phyloP scores from a whole-genome alignment of 2,797 vertebrate species.

The Triplophysa bombifrons region DNA sequence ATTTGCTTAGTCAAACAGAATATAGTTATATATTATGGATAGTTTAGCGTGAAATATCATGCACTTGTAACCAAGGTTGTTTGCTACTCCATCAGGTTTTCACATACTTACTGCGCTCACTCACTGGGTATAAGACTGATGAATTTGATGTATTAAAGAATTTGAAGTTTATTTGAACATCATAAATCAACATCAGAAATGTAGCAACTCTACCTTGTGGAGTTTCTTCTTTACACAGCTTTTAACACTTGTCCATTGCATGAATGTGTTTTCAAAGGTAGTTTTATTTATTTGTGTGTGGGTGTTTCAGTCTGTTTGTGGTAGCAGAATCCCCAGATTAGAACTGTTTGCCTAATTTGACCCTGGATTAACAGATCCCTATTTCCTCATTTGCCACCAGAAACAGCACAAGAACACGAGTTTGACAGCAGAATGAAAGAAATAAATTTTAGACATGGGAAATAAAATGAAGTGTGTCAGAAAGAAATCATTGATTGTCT shows the following conservation, averaged over 20 bases:
- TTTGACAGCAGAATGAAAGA: neutral
- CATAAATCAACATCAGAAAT: neutral
- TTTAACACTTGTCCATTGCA: slow-evolving; percentile 18
- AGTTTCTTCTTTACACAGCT: neutral
- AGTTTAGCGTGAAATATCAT: no score
- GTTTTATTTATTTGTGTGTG: slow-evolving; percentile 4
- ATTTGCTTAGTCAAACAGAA: neutral
- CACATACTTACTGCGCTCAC: neutral
- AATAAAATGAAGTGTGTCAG: neutral
- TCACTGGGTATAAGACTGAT: neutral
- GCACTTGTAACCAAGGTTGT: no score
- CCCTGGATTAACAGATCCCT: slow-evolving; percentile 43
- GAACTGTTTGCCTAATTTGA: slow-evolving; percentile 39
- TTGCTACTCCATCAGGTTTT: no score
- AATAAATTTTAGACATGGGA: neutral
- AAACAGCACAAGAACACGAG: neutral
- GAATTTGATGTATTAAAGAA: neutral
- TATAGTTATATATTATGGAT: no score
- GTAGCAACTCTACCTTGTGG: neutral
- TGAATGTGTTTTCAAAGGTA: neutral
- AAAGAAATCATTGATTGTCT: neutral
- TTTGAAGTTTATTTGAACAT: no score
- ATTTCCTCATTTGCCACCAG: slow-evolving; percentile 37
- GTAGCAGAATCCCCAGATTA: slow-evolving; percentile 44
- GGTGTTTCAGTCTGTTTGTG: neutral